Conservation (phyloP, 2,113 vertebrate species). For the Gallinago jamesoni region DNA sequence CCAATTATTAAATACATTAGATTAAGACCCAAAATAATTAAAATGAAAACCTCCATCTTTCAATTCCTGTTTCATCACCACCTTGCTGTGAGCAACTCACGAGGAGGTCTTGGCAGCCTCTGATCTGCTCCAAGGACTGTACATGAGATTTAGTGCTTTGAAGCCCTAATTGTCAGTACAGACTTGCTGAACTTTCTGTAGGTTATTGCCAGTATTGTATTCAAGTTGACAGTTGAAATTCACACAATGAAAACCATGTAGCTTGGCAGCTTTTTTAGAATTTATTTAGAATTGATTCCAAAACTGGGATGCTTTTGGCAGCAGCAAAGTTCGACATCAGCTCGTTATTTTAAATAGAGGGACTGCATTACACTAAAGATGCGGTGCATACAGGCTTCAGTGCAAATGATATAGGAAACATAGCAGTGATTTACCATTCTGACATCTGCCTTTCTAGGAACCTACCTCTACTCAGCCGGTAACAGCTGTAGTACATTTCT, state of each 20-base stretch:
- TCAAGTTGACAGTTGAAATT: background rate
- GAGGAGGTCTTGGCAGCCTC: background rate
- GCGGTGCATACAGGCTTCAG: background rate
- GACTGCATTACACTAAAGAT: background rate
- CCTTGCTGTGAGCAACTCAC: background rate
- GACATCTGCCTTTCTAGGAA: background rate
- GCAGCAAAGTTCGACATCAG: background rate
- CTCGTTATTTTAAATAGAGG: background rate
- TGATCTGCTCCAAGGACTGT: background rate
- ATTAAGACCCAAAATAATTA: background rate
- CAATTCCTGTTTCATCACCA: background rate
- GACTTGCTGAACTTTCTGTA: background rate
- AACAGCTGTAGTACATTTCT: background rate
- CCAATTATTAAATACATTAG: background rate
- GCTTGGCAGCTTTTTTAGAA: background rate
- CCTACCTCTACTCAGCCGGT: background rate
- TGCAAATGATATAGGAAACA: background rate
- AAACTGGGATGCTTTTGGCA: background rate
- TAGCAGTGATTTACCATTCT: background rate
- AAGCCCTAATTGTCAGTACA: background rate
- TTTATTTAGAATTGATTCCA: background rate
- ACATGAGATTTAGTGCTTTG: background rate
- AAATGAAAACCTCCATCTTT: background rate
- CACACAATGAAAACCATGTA: background rate
- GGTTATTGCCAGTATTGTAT: background rate